Evolutionary conservation across 2,113 vertebrate species (phyloP).

Genomic region (Otocyon megalotis): DNA sequence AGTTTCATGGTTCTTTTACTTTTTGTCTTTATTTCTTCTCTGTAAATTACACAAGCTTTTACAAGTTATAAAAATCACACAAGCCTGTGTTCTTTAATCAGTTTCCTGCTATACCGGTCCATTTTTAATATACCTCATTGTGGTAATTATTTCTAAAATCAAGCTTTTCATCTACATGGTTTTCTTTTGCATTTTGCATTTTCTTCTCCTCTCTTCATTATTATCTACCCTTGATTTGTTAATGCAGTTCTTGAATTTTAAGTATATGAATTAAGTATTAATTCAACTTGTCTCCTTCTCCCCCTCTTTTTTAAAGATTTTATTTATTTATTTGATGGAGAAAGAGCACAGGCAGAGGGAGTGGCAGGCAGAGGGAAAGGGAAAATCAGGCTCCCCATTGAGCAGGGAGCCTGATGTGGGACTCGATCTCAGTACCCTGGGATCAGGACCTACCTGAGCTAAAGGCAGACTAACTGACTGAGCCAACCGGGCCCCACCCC

Average conservation of each 20-base stretch:
- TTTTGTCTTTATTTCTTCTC: constrained; percentile 1
- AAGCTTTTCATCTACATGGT: background rate
- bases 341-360: too few species aligned
- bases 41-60: background rate
- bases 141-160: background rate
- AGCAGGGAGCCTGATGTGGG: too few species aligned
- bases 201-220: background rate
- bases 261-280: background rate
- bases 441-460: too few species aligned
- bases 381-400: too few species aligned
- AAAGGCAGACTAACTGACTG: too few species aligned
- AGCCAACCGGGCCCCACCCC: too few species aligned
- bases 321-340: too few species aligned
- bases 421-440: too few species aligned
- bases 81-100: background rate
- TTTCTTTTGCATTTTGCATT: constrained; percentile 13
- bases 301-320: too few species aligned
- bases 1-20: background rate
- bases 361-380: too few species aligned
- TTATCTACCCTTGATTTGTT: background rate
- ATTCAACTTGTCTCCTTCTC: background rate
- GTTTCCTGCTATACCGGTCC: background rate
- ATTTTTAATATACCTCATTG: background rate
- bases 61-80: background rate
- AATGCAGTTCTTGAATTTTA: constrained; percentile 6